Base-by-base conservation (phyloP, 2,797 vertebrate genomes). In the Acrocephalus scirpaceus region DNA sequence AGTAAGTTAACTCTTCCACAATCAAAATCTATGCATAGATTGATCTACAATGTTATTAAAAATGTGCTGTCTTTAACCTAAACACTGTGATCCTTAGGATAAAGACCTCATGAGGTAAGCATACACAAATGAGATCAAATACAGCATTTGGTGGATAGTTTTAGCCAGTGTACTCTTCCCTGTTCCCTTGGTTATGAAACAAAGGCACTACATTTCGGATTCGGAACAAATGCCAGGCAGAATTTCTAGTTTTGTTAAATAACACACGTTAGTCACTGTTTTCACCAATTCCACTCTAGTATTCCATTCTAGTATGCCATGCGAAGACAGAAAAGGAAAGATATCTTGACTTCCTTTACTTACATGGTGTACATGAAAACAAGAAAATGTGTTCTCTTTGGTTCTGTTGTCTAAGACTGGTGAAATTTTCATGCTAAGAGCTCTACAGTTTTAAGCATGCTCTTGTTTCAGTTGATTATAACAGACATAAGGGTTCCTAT, bases 401-500 rank as follows among this genome's bases (percentile, higher is more conserved):
- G 15, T 80, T 83, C 53, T 82, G 30, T 88, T 44, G 42, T 75
- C 86, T 85, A 88, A 89, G 80, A 86, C 79, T 97, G 80, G 97
- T 97, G 95, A 97, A 97, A 97, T 95, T 97, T 97, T 97, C 95
- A 97, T 97, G 95, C 93, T 96, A 95, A 97, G 86, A 97, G 95
- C 89, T 44, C 75, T 83, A 66, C 53, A 45, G 50, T 86, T 96
- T 93, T 86, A 95, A 87, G 64, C 58, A 47, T 80, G 72, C 73
- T 88, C 92, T 93, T 96, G 92, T 97, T 97, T 92, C 81, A 73
- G 66, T 69, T 97, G 96, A 97, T 96, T 94, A 74, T 93, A 97
- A 92, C 83, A 95, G 95, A 97, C 97, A 93, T 90, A 91, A 92
- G 64, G 34, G 51, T 94, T 94, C 70, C 85, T 96, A 97, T 97